Base-by-base conservation (phyloP, 2,113 vertebrate genomes). In the Pedionomus torquatus region DNA sequence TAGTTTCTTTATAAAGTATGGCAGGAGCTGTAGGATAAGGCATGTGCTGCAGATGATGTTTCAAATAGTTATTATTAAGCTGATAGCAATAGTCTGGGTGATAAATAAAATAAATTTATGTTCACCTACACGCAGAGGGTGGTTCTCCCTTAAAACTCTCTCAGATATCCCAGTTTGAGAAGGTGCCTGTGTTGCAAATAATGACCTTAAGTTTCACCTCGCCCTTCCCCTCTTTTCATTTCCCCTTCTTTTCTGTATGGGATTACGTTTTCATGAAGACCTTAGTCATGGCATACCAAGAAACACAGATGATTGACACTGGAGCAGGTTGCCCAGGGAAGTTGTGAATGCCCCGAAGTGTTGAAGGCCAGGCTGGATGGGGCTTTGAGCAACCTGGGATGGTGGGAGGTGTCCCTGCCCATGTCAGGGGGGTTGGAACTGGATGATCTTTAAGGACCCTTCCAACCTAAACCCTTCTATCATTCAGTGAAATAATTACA, bases 51-150 rank as follows among this genome's bases (percentile, higher is more conserved):
- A 80, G 75, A 37, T 90, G 71, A 76, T 63, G 70, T 76, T 88
- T 88, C 70, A 72, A 69, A 33, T 4, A 37, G 87, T 65, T 83
- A 55, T 87, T 95, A 93, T 84, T 82, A 77, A 94, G 74, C 39
- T 87, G 81, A 82, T 91, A 65, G 84, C n/a, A 51, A 19, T 77
- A 90, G n/a, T 44, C 43, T 79, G 18, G 21, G 48, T 86, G 71
- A 90, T 90, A 95, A 95, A 93, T 89, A 89, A 91, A 91, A 93
- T 60, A 44, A 78, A 79, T 74, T 5, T 13, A 11, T 30, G 41
- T 80, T 83, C 76, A 37, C 54, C 65, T 90, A 76, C 86, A 65
- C 49, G 69, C 21, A 86, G 58, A 41, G 2, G 1, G 37, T 33
- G 15, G 9, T 68, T 91, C 30, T 84, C 30, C 51, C 49, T 65